A percentile compares a stretch with the other conserved stretches of the same genome.
phyloP scores from a whole-genome alignment of 2,888 invertebrate genomes.

The Nemotelus nigrinus region DNA sequence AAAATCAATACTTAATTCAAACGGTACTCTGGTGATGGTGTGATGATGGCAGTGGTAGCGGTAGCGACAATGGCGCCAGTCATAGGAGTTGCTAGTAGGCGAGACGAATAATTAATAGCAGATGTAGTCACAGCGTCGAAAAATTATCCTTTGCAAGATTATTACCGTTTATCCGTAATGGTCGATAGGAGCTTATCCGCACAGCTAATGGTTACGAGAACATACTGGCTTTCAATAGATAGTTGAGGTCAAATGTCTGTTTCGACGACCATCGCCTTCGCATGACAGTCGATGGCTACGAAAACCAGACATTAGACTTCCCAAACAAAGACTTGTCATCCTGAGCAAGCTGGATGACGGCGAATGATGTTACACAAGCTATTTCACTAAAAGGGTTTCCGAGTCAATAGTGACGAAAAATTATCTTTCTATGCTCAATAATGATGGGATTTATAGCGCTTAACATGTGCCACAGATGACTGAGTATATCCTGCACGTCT shows the following conservation, averaged over 20 bases:
- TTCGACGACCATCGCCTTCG: background rate
- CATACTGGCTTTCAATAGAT: slow-evolving; percentile 12
- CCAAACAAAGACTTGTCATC: too few species aligned
- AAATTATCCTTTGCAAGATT: slow-evolving; percentile 40
- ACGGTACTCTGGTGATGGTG: background rate
- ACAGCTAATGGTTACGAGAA: slow-evolving; percentile 14
- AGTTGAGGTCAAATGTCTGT: slow-evolving; percentile 2
- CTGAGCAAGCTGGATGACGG: too few species aligned
- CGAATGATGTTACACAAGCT: too few species aligned
- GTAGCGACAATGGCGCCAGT: background rate
- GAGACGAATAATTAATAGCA: slow-evolving; percentile 41
- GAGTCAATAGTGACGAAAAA: too few species aligned
- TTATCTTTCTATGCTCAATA: too few species aligned
- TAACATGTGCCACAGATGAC: too few species aligned
- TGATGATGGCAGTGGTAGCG: background rate
- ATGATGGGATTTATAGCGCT: too few species aligned
- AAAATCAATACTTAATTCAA: slow-evolving; percentile 37
- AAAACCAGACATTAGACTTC: slow-evolving; percentile 9
- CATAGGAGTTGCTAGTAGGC: slow-evolving; percentile 8
- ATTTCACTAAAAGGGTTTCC: too few species aligned
- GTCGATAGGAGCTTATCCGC: slow-evolving; percentile 28
- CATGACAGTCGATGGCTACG: slow-evolving; percentile 9
- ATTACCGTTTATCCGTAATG: slow-evolving; percentile 43
- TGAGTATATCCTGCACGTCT: too few species aligned
- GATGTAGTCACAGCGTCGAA: slow-evolving; percentile 20